Conservation (phyloP, 2,888 invertebrate genomes). For the Plebejus melissa region DNA sequence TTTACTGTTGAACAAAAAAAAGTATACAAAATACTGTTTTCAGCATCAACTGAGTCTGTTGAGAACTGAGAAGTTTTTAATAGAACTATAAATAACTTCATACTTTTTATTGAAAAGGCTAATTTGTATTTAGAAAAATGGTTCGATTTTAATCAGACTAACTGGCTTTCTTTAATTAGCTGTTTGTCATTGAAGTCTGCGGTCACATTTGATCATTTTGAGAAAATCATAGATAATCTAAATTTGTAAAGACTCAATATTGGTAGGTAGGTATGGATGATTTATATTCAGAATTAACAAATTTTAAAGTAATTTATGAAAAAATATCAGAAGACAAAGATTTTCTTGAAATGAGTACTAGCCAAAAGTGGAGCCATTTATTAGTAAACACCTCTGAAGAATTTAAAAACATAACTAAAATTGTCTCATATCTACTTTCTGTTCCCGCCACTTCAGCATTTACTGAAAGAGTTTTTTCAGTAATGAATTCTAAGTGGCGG, state of each 20-base stretch:
- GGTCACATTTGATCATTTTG: constrained; percentile 29
- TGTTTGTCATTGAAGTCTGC: constrained; percentile 29
- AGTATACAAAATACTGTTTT: too few species aligned
- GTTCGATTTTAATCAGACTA: constrained; percentile 29
- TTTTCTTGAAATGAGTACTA: constrained; percentile 36
- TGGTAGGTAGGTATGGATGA: constrained; percentile 32
- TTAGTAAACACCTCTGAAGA: constrained; percentile 33
- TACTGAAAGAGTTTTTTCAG: too few species aligned
- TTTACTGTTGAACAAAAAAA: too few species aligned
- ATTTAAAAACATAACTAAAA: constrained; percentile 27
- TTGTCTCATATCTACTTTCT: too few species aligned
- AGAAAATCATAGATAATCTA: constrained; percentile 16
- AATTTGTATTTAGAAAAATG: constrained; percentile 28
- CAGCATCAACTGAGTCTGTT: too few species aligned
- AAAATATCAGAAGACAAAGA: constrained; percentile 33
- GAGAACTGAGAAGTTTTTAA: constrained; percentile 24
- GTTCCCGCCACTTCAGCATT: too few species aligned
- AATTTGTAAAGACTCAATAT: constrained; percentile 30
- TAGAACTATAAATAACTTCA: constrained; percentile 22
- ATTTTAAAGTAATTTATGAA: constrained; percentile 34
- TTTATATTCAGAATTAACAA: constrained; percentile 34
- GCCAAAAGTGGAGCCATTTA: constrained; percentile 36
- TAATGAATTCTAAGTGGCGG: too few species aligned
- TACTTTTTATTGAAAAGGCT: constrained; percentile 31
- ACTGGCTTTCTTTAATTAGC: constrained; percentile 28